Conservation (phyloP, 2,113 vertebrate species). For the Oryzias javanicus region DNA sequence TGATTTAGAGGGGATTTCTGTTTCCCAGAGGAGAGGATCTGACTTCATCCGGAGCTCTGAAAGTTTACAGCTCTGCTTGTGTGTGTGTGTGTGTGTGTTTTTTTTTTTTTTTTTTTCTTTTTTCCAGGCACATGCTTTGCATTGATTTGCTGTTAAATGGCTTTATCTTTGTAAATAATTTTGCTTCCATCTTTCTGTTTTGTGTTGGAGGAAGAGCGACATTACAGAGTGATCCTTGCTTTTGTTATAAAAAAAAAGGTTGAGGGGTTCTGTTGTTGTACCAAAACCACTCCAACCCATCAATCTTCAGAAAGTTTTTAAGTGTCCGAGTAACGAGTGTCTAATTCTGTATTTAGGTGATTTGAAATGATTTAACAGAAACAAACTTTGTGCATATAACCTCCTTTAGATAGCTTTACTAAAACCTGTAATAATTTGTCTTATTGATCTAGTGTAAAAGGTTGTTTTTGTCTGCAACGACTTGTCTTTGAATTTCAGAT, state of each 20-base stretch:
- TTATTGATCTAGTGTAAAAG: constrained; percentile 59
- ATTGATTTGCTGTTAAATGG: constrained; percentile 54
- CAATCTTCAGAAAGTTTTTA: constrained; percentile 40
- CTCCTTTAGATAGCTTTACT: constrained; percentile 58
- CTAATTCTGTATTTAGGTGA: constrained; percentile 44
- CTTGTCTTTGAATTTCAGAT: constrained; percentile 37
- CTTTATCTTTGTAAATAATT: constrained; percentile 55
- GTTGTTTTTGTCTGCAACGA: constrained; percentile 38
- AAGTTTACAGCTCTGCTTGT: constrained; percentile 50
- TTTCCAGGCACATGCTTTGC: constrained; percentile 40
- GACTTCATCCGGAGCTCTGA: constrained; percentile 33
- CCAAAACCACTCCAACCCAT: constrained; percentile 46
- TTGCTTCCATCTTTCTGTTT: constrained; percentile 11
- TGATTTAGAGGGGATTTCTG: constrained; percentile 15
- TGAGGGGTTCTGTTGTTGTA: constrained; percentile 46
- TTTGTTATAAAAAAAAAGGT: constrained; percentile 34
- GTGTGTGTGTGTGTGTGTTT: constrained; percentile 21
- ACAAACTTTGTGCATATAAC: constrained; percentile 66
- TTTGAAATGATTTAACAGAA: constrained; percentile 46
- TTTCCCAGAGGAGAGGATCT: constrained; percentile 22
- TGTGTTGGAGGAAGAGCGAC: constrained; percentile 6
- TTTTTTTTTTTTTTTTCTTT: background rate
- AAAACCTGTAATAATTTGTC: constrained; percentile 56
- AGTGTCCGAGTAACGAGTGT: constrained; percentile 39
- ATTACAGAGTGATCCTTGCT: constrained; percentile 20